Evolutionary conservation across 1,140 invertebrate species (phyloP).

Genomic region (Bombus soroeensis): DNA sequence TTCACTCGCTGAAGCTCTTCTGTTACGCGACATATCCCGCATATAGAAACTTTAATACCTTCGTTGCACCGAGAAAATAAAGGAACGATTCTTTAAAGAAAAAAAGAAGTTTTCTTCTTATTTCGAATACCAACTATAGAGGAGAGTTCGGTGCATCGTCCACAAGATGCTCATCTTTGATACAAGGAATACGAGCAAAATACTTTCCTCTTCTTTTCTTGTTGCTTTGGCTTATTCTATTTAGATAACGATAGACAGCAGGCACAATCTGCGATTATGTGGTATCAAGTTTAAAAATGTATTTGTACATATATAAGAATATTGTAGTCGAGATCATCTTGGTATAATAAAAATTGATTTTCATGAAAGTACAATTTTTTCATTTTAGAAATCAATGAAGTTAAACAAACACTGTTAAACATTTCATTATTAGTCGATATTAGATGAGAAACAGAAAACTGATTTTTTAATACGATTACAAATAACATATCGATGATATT

Average conservation of each 20-base stretch:
- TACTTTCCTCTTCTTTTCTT: slow-evolving; percentile 11
- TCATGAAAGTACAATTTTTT: too few relatives aligned
- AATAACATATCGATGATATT: too few relatives aligned
- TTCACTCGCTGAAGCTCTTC: slow-evolving; percentile 26
- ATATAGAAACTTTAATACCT: slow-evolving; percentile 55
- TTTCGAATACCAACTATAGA: slow-evolving; percentile 16
- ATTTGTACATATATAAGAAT: too few relatives aligned
- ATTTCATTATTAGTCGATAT: too few relatives aligned
- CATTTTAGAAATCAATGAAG: too few relatives aligned
- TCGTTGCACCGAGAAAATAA: slow-evolving; percentile 33
- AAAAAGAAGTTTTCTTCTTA: neutral
- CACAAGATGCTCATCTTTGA: slow-evolving; percentile 37
- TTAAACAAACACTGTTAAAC: too few relatives aligned
- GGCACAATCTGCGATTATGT: slow-evolving; percentile 1
- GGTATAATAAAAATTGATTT: too few relatives aligned
- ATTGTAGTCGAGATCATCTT: too few relatives aligned
- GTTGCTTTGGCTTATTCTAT: slow-evolving; percentile 18
- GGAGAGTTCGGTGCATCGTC: neutral
- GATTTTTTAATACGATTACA: too few relatives aligned
- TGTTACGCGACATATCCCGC: slow-evolving; percentile 30
- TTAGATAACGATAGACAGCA: slow-evolving; percentile 50
- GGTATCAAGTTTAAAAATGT: neutral
- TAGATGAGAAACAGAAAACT: too few relatives aligned
- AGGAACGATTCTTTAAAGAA: slow-evolving; percentile 23
- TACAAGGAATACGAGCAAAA: slow-evolving; percentile 35